A percentile compares a stretch with the other conserved stretches of the same genome.
Conservation (phyloP, 2,797 vertebrate genomes). For the Australoheros facetus region DNA sequence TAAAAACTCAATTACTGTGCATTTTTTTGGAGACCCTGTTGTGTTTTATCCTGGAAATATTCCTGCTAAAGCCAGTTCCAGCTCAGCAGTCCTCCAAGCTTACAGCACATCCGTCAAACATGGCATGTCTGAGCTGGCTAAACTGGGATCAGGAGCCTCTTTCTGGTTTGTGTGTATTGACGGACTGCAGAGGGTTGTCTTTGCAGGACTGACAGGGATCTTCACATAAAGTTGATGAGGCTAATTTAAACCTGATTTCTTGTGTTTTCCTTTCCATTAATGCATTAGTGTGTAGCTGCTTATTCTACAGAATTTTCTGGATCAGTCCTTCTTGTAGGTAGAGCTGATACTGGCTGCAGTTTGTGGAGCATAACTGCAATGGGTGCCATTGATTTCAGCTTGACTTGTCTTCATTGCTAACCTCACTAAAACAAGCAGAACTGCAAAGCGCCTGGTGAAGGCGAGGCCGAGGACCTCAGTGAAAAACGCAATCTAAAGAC, state of each 20-base stretch:
- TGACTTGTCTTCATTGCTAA: constrained; percentile 42
- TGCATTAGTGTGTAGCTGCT: background rate
- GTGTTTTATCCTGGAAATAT: constrained; percentile 16
- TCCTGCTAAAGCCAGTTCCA: constrained; percentile 21
- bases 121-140: constrained; percentile 35
- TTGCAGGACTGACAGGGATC: constrained; percentile 2
- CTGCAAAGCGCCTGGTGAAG: constrained; percentile 24
- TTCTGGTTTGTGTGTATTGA: constrained; percentile 46
- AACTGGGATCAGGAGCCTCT: constrained; percentile 48
- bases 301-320: constrained; percentile 21
- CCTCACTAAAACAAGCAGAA: constrained; percentile 43
- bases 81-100: constrained; percentile 26
- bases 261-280: constrained; percentile 5
- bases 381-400: constrained; percentile 57
- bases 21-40: constrained; percentile 7
- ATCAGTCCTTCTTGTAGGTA: constrained; percentile 43
- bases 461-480: constrained; percentile 11
- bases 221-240: background rate
- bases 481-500: constrained; percentile 34
- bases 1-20: constrained; percentile 16
- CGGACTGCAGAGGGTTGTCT: constrained; percentile 43
- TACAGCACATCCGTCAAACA: constrained; percentile 35
- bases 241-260: background rate
- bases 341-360: constrained; percentile 45
- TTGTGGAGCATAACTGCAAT: constrained; percentile 48